Percentiles rank a stretch among this genome's conserved stretches.
Conservation (phyloP, 1,140 invertebrate genomes). For the Protaetia brevitarsis region DNA sequence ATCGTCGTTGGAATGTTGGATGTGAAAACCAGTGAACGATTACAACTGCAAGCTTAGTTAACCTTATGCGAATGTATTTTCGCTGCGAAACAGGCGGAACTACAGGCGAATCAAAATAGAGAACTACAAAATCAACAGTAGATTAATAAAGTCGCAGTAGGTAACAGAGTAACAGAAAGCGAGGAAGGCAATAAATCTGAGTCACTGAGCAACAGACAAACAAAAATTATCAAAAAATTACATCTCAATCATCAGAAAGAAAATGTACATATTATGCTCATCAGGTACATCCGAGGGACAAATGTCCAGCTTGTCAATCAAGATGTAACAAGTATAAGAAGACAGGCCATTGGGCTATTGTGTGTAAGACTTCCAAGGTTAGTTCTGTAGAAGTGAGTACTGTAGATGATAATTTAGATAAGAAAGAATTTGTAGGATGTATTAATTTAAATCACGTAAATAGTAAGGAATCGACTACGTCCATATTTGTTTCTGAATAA, state of each 20-base stretch:
- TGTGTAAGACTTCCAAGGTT: constrained; percentile 26
- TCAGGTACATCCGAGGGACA: constrained; percentile 15
- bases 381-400: constrained; percentile 14
- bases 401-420: too few species aligned
- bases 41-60: constrained; percentile 34
- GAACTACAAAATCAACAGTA: not conserved
- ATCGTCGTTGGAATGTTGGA: constrained; percentile 45
- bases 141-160: not conserved
- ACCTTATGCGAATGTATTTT: constrained; percentile 32
- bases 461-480: too few species aligned
- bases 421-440: too few species aligned
- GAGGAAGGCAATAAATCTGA: not conserved
- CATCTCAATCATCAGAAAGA: too few species aligned
- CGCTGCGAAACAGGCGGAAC: constrained; percentile 31
- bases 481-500: too few species aligned
- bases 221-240: not conserved
- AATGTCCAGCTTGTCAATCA: constrained; percentile 32
- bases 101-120: constrained; percentile 29
- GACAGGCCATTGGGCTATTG: constrained; percentile 33
- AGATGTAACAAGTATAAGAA: constrained; percentile 33
- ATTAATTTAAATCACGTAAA: too few species aligned
- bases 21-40: constrained; percentile 32
- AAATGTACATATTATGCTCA: constrained; percentile 28
- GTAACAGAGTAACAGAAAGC: not conserved
- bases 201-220: not conserved